phyloP scores from a whole-genome alignment of 2,888 invertebrate genomes.

The Colostygia pectinataria region DNA sequence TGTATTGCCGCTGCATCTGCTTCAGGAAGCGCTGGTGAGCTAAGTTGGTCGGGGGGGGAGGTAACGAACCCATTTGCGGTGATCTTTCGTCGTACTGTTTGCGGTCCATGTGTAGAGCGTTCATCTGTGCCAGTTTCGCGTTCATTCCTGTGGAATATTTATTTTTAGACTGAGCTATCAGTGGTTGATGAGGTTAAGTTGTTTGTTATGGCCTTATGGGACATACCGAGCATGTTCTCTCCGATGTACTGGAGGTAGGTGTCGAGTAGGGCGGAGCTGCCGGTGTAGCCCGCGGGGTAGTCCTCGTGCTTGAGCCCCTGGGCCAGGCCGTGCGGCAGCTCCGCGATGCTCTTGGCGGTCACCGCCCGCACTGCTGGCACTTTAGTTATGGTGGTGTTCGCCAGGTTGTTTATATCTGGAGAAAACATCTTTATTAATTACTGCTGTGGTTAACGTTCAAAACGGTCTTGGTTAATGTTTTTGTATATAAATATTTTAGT shows the following conservation, averaged over 20 bases:
- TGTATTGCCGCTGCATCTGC: conserved; percentile 85
- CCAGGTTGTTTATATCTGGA: conserved; percentile 79
- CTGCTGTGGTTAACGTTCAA: no score
- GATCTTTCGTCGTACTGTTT: conserved; percentile 83
- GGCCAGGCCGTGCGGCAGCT: conserved; percentile 83
- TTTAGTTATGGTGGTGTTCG: conserved; percentile 85
- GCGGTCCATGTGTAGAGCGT: conserved; percentile 82
- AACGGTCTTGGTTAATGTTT: no score
- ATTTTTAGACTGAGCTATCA: conserved; percentile 4
- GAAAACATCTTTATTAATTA: not conserved
- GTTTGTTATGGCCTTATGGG: not conserved
- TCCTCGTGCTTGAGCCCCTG: conserved; percentile 86
- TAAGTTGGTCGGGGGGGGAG: conserved; percentile 76
- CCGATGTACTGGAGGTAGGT: conserved; percentile 95
- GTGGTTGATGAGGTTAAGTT: not conserved
- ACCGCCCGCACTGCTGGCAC: conserved; percentile 85
- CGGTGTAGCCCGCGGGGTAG: conserved; percentile 87
- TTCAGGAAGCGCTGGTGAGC: conserved; percentile 85
- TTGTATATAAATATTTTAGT: no score
- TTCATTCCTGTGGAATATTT: conserved; percentile 84
- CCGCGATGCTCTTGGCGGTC: conserved; percentile 86
- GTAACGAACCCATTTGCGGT: conserved; percentile 79
- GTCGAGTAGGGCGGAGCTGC: conserved; percentile 91
- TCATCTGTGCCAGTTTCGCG: conserved; percentile 90
- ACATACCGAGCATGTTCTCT: conserved; percentile 88